A percentile compares a stretch with the other conserved stretches of the same genome.
Conservation (phyloP, 2,113 vertebrate species). For the Takifugu bimaculatus region DNA sequence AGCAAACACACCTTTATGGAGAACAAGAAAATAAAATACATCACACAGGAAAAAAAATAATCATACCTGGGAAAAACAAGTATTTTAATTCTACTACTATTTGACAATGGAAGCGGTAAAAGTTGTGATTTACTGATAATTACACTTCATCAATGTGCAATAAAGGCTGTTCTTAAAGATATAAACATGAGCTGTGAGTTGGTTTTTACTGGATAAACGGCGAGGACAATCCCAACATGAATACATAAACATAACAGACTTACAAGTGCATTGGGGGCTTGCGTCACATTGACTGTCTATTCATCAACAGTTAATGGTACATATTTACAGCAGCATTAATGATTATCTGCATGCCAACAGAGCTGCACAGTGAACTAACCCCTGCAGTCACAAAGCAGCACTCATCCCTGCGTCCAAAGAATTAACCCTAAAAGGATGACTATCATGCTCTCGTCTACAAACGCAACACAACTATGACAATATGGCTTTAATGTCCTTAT, state of each 20-base stretch:
- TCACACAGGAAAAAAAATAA: too few relatives aligned
- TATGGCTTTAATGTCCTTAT: constrained; percentile 18
- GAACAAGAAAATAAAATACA: constrained; percentile 4
- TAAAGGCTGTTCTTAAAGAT: constrained; percentile 3
- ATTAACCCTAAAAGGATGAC: constrained; percentile 1
- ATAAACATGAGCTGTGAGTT: background rate
- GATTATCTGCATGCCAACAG: background rate
- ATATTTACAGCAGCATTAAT: constrained; percentile 7
- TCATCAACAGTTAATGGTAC: constrained; percentile 20
- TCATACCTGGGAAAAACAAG: too few relatives aligned
- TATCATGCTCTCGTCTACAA: constrained; percentile 18
- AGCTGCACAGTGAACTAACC: constrained; percentile 1
- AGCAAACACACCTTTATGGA: constrained; percentile 4
- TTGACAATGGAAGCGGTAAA: too few relatives aligned
- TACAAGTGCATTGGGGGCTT: background rate
- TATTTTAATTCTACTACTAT: too few relatives aligned
- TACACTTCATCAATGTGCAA: background rate
- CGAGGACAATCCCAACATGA: constrained; percentile 14
- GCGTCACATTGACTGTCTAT: background rate
- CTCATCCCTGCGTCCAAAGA: constrained; percentile 1
- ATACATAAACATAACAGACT: constrained; percentile 40
- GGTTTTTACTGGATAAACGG: constrained; percentile 23
- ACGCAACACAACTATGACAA: background rate
- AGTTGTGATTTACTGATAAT: background rate
- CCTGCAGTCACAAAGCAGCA: constrained; percentile 2